These are phyloP conservation scores for Pholis gunnellus DNA, from an alignment of 2,113 vertebrate genomes.

Conservation along the genomic window DNA sequence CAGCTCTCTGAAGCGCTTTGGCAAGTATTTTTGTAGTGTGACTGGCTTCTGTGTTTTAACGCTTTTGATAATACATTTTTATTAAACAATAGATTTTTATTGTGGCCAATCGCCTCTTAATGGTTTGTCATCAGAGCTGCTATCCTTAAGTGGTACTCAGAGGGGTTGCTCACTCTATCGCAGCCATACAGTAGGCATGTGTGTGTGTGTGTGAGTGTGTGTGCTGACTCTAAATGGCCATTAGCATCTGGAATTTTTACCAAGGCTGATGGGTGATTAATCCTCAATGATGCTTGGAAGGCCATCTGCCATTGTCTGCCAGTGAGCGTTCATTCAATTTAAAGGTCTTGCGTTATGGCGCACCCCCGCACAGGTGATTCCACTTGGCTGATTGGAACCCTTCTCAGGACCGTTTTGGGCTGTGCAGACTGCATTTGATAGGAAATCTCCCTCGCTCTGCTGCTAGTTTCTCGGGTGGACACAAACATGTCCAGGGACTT, in stretches of 20 bases:
- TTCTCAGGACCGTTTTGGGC: neutral
- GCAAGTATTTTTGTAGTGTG: constrained; percentile 20
- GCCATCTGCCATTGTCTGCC: constrained; percentile 57
- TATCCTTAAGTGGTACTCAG: constrained; percentile 28
- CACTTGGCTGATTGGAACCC: neutral
- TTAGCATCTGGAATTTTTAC: constrained; percentile 52
- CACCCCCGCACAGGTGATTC: neutral
- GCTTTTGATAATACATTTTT: constrained; percentile 40
- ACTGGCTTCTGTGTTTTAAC: constrained; percentile 22
- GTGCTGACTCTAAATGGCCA: constrained; percentile 24
- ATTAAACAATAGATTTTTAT: constrained; percentile 56
- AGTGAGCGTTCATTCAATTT: constrained; percentile 9
- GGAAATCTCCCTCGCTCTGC: neutral
- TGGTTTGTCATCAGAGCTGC: constrained; percentile 30
- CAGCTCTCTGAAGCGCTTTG: constrained; percentile 18
- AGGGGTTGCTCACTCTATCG: neutral
- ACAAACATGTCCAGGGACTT: neutral
- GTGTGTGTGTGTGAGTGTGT: constrained; percentile 3
- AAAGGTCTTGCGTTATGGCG: neutral
- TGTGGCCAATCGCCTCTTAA: constrained; percentile 33
- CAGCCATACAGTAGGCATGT: constrained; percentile 2
- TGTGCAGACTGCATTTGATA: neutral
- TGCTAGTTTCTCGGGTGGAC: neutral
- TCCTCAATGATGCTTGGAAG: constrained; percentile 37
- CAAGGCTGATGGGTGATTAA: constrained; percentile 47